Base-by-base conservation (phyloP, 2,113 vertebrate species). In the Myrmecophaga tridactyla region DNA sequence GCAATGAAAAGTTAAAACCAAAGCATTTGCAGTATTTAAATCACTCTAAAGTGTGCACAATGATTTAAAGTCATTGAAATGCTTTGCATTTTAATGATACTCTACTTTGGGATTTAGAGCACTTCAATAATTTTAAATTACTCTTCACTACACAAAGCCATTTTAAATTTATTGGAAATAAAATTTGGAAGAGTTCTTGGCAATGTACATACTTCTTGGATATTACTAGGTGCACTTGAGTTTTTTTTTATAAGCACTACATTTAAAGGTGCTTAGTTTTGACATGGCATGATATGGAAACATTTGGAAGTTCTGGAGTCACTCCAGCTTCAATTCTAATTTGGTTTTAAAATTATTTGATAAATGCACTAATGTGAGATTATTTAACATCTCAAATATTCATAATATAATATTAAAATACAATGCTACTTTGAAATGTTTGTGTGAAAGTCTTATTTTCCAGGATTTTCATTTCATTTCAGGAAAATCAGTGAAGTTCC, bases 161-260 rank as follows among this genome's bases (percentile, higher is more conserved):
- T 98, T 98, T 98, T 97, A 98, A 97, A 98, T 98, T 97, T 98
- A 98, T 97, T 98, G 98, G 92, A 98, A 98, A 91, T 34, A 41
- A 98, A 98, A 98, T 98, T 96, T 98, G 93, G 96, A 98, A 97
- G 94, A 29, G 56, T 96, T 97, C 96, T 98, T 96, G 97, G 90
- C 97, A 98, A 96, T 85, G 87, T 92, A 97, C 70, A 91, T 92
- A 96, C 43, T 70, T 83, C 81, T 94, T 98, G 96, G 97, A 98
- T 97, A 98, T 97, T 95, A 97, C 87, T 96, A 96, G 86, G 89
- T 89, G 65, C 82, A 80, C 96, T 98, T 92, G 90, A 96, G 77
- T 95, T 53, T 90, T 77, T 77, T 96, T 97, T 98, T 95, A 95
- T 93, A 97, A 96, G 88, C 48, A 86, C 43, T 98, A 97, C 25